Base-by-base conservation (phyloP, 1,140 invertebrate genomes). In the Delia radicum region DNA sequence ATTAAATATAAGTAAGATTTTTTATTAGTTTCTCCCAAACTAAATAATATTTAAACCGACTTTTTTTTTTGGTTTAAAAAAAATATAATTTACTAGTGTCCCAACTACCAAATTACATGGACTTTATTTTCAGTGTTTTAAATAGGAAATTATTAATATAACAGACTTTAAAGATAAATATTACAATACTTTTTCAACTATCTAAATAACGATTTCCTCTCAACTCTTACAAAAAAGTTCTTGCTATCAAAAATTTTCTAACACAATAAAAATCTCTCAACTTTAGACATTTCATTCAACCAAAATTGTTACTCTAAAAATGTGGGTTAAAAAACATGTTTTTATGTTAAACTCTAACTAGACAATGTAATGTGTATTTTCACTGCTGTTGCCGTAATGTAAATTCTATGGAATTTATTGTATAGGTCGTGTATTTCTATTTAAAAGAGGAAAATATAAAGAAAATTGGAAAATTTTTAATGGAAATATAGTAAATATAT, bases 341-440 rank as follows among this genome's bases (percentile, higher is more conserved):
- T 24, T 21, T 31, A n/a, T 69, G 65, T 69, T 69, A 69, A 69
- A 33, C 18, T 69, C 65, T 69, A 69, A 69, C 33, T 31, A 37
- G 65, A 69, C 29, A 33, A 69, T 69, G 65, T 69, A 37, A 69
- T 33, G 48, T 55, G 48, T 21, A 18, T 55, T 55, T 18, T 21
- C 48, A 37, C 48, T 55, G 48, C 48, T 18, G 24, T 21, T 55
- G 48, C 48, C 24, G 48, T 18, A 55, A 55, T 55, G 48, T 55
- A 69, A 69, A 33, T 69, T 69, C 65, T 33, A 37, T 33, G 31
- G 65, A 69, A 69, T 69, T 69, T 69, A 69, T 69, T 69, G 65
- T 69, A 69, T 69, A 69, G 65, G 65, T 69, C 65, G 65, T 69
- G 65, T 55, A 55, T 24, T 55, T 55, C 48, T 55, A 55, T 55